phyloP scores from a whole-genome alignment of 2,888 invertebrate species.

The Acanthopleura granulata region DNA sequence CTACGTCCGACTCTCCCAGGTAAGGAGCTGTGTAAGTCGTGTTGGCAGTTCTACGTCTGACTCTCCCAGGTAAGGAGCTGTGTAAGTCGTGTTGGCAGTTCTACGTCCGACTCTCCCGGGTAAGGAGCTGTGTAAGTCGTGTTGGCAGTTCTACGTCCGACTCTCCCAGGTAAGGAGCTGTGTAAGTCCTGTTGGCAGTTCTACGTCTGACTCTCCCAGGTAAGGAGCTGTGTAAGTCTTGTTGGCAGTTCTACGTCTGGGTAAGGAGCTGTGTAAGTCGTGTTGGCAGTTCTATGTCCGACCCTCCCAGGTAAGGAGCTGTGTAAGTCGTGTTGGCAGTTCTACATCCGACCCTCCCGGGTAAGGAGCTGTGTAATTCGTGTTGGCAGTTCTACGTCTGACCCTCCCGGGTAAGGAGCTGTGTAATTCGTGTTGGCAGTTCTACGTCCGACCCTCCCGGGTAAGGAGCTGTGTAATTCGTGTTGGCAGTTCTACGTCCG shows the following conservation, averaged over 20 bases:
- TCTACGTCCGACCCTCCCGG: background rate
- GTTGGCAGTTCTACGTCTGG: constrained; percentile 71
- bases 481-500: constrained; percentile 71
- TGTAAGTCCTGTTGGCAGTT: constrained; percentile 74
- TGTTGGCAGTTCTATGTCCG: constrained; percentile 71
- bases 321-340: constrained; percentile 74
- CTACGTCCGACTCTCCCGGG: background rate
- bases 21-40: constrained; percentile 66
- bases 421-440: constrained; percentile 75
- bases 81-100: constrained; percentile 74
- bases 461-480: constrained; percentile 71
- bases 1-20: background rate
- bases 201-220: background rate
- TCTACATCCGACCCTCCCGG: background rate
- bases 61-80: background rate
- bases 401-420: background rate
- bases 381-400: constrained; percentile 71
- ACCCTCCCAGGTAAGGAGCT: background rate
- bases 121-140: constrained; percentile 66
- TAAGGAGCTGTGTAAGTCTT: constrained; percentile 66
- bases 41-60: constrained; percentile 71
- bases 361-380: constrained; percentile 71
- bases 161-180: background rate
- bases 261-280: constrained; percentile 66
- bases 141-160: constrained; percentile 71